phyloP scores from a whole-genome alignment of 2,888 invertebrate species.

The Leptura quadrifasciata region DNA sequence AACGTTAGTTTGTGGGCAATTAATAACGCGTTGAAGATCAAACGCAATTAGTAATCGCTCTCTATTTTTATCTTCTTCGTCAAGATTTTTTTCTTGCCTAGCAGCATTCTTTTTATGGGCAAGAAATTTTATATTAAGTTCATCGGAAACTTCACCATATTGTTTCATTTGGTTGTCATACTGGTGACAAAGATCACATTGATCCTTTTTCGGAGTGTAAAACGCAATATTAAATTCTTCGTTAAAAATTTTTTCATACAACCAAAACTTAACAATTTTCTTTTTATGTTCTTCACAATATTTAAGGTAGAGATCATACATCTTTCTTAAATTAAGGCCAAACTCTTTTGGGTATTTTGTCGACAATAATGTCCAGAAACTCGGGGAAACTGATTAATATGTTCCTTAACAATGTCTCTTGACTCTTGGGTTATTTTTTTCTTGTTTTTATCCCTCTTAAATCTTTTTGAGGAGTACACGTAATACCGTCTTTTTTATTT shows the following conservation, averaged over 20 bases:
- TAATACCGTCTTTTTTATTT: slow-evolving; percentile 1
- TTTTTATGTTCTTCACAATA: slow-evolving; percentile 1
- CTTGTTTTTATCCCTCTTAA: not conserved
- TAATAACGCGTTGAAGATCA: no score
- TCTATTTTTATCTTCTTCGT: no score
- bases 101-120: no score
- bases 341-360: not conserved
- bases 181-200: no score
- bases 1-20: no score
- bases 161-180: no score
- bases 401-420: not conserved
- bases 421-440: not conserved
- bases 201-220: slow-evolving; percentile 2
- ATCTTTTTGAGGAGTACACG: not conserved
- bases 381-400: slow-evolving; percentile 3
- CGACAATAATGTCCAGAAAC: slow-evolving; percentile 3
- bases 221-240: slow-evolving; percentile 12
- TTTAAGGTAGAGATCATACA: slow-evolving; percentile 2
- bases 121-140: no score
- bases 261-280: not conserved
- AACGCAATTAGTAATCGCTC: no score
- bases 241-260: slow-evolving; percentile 8
- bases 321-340: not conserved
- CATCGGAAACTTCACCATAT: no score
- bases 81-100: no score